Conservation (phyloP, 2,888 invertebrate species). For the Seira ritae region DNA sequence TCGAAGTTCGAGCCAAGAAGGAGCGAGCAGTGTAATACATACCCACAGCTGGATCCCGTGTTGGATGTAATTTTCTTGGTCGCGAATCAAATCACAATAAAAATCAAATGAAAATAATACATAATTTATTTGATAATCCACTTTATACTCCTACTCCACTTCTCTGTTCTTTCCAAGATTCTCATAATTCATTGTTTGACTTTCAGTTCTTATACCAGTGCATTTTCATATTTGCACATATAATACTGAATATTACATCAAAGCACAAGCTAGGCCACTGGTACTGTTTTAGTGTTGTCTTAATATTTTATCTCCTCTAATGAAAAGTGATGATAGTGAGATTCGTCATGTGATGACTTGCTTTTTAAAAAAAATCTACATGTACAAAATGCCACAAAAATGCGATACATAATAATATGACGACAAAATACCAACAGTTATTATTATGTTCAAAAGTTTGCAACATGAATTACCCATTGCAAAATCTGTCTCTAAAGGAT, state of each 20-base stretch:
- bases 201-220: too few species aligned
- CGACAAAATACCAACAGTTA: background rate
- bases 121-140: background rate
- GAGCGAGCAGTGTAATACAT: background rate
- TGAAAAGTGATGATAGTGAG: background rate
- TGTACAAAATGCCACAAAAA: constrained; percentile 25
- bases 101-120: background rate
- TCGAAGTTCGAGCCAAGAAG: background rate
- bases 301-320: background rate
- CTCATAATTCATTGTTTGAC: too few species aligned
- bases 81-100: background rate
- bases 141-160: constrained; percentile 19
- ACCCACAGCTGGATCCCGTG: background rate
- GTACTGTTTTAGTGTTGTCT: background rate
- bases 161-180: too few species aligned
- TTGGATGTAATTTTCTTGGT: background rate
- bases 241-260: too few species aligned
- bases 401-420: background rate
- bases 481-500: background rate
- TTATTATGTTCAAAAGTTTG: background rate
- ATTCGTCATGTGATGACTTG: constrained; percentile 21
- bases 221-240: too few species aligned
- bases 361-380: background rate
- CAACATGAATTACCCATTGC: background rate
- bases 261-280: too few species aligned